These are phyloP conservation scores for Turritopsis rubra DNA, from an alignment of 30 jellyfish, hydroid and myxozoan species.

Conservation along the genomic window DNA sequence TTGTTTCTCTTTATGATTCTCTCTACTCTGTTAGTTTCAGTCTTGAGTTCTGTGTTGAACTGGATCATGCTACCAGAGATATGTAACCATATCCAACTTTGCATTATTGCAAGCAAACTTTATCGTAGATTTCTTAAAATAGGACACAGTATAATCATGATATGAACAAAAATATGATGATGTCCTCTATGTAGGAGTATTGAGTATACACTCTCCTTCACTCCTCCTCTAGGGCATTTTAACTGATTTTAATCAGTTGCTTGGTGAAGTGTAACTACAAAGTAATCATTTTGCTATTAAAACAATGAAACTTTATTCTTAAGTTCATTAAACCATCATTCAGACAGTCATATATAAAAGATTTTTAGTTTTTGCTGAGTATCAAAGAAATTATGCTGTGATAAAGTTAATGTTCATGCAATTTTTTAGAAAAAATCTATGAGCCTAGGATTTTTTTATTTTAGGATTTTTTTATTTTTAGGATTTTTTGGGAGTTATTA, in stretches of 20 bases:
- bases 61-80: no score
- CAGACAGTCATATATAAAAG: neutral
- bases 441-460: neutral
- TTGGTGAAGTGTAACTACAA: neutral
- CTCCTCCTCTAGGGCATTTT: neutral
- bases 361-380: neutral
- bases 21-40: no score
- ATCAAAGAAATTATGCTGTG: neutral
- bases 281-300: neutral
- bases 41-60: no score
- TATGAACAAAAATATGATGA: no score
- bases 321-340: neutral
- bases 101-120: no score
- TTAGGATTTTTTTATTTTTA: neutral
- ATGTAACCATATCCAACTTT: no score
- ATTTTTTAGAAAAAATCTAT: neutral
- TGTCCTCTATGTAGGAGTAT: neutral
- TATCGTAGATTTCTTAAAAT: no score
- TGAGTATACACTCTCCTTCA: neutral
- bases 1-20: no score
- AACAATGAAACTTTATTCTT: neutral
- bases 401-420: neutral
- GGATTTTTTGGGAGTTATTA: no score
- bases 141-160: no score
- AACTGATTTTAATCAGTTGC: neutral